A percentile compares a stretch with the other conserved stretches of the same genome.
Evolutionary conservation across 2,113 vertebrate species (phyloP).

Genomic region (Protobothrops flavoviridis): DNA sequence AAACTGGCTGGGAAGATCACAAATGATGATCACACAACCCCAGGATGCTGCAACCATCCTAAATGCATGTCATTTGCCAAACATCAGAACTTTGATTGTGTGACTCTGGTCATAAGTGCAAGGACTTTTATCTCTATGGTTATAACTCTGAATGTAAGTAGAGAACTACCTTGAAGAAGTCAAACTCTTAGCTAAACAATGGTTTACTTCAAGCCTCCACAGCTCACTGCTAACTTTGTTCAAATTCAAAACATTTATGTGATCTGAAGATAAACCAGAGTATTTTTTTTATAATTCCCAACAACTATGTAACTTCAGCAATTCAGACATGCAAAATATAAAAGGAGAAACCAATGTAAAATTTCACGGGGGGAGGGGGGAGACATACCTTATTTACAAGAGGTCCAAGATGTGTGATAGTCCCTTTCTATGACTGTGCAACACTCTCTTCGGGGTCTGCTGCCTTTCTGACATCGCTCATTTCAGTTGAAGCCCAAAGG

Average conservation of each 20-base stretch:
- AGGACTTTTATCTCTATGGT: neutral
- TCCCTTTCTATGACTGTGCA: neutral
- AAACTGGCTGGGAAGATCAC: neutral
- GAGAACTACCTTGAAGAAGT: neutral
- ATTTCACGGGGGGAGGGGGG: neutral
- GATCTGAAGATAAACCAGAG: neutral
- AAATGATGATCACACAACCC: neutral
- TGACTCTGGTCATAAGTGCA: neutral
- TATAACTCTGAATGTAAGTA: neutral
- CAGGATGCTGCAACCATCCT: neutral
- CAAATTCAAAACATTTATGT: neutral
- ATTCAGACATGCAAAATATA: neutral
- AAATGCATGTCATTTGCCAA: no score
- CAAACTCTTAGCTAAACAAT: neutral
- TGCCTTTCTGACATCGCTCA: neutral
- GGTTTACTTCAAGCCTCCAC: neutral
- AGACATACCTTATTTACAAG: neutral
- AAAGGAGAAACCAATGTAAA: neutral
- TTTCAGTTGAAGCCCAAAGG: neutral
- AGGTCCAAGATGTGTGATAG: neutral
- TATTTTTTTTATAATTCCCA: neutral
- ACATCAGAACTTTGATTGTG: no score
- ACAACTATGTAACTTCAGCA: neutral
- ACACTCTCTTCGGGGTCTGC: neutral
- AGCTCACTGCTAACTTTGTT: neutral